phyloP scores from a whole-genome alignment of 2,888 invertebrate species.

The Prosopocoilus inquinatus region DNA sequence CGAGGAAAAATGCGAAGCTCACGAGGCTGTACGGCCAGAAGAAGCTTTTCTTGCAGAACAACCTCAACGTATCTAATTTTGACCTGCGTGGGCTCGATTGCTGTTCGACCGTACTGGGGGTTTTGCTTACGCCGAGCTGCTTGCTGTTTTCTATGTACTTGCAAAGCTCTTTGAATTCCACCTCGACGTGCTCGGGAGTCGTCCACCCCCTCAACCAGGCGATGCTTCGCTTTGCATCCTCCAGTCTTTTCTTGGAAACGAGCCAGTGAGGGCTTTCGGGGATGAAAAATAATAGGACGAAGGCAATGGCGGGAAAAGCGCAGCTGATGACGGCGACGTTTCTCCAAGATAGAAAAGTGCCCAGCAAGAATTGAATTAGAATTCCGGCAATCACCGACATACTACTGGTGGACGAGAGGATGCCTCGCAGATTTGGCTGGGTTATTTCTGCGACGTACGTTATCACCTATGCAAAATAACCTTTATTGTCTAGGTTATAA shows the following conservation, averaged over 20 bases:
- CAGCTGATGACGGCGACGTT: conserved; percentile 68
- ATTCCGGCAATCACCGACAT: conserved; percentile 74
- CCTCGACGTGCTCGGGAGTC: conserved; percentile 57
- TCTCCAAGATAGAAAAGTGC: conserved; percentile 70
- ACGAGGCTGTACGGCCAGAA: conserved; percentile 68
- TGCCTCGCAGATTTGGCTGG: conserved; percentile 74
- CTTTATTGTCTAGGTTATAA: too few species aligned
- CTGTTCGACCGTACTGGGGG: conserved; percentile 9
- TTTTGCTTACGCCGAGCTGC: conserved; percentile 19
- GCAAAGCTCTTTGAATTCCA: conserved; percentile 58
- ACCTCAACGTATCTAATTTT: conserved; percentile 38
- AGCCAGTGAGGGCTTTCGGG: conserved; percentile 85
- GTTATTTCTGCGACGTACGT: conserved; percentile 84
- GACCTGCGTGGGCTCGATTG: neutral
- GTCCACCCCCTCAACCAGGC: conserved; percentile 83
- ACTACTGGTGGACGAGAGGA: conserved; percentile 71
- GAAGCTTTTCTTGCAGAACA: conserved; percentile 62
- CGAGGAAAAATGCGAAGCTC: conserved; percentile 66
- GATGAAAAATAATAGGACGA: conserved; percentile 65
- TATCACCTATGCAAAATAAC: conserved; percentile 57
- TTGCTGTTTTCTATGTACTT: conserved; percentile 19
- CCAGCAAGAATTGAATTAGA: conserved; percentile 73
- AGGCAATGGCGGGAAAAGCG: conserved; percentile 63
- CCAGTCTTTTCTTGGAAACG: conserved; percentile 62
- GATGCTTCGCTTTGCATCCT: conserved; percentile 67